phyloP scores from a whole-genome alignment of 2,888 invertebrate species.

The Ferrisia virgata region DNA sequence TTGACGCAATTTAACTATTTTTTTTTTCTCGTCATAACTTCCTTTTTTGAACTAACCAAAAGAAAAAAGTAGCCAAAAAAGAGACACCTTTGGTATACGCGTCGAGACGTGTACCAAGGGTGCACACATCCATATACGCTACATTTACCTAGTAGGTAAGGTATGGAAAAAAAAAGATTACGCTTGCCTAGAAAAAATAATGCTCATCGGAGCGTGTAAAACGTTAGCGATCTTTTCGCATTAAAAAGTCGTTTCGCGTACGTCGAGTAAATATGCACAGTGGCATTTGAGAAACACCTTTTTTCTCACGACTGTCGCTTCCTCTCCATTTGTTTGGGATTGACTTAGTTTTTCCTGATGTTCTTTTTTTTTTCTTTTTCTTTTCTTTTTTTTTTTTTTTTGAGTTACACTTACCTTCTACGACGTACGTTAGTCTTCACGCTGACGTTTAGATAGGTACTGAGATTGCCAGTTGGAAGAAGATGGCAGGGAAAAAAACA shows the following conservation, averaged over 20 bases:
- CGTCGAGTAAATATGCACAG: not conserved
- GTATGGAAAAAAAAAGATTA: not conserved
- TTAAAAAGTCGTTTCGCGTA: conserved; percentile 15
- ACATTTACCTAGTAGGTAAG: too few relatives aligned
- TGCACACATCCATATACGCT: too few relatives aligned
- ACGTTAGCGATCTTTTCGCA: conserved; percentile 4
- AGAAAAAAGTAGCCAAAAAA: too few relatives aligned
- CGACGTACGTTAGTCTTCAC: too few relatives aligned
- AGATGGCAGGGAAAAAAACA: not conserved
- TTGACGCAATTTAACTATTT: too few relatives aligned
- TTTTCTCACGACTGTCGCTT: not conserved
- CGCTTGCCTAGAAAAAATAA: not conserved
- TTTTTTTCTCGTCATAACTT: too few relatives aligned
- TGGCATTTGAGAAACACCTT: not conserved
- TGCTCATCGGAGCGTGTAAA: not conserved
- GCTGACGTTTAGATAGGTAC: not conserved
- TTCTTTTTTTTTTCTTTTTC: not conserved
- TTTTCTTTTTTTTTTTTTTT: too few relatives aligned
- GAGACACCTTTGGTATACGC: too few relatives aligned
- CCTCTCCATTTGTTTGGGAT: not conserved
- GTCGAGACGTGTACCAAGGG: too few relatives aligned
- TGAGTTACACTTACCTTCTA: too few relatives aligned
- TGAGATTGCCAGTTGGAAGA: not conserved
- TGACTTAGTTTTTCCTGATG: not conserved
- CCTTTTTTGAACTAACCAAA: too few relatives aligned